Percentiles rank a stretch among this genome's conserved stretches.
phyloP scores from a whole-genome alignment of 2,888 invertebrate genomes.

The Pterostichus madidus region DNA sequence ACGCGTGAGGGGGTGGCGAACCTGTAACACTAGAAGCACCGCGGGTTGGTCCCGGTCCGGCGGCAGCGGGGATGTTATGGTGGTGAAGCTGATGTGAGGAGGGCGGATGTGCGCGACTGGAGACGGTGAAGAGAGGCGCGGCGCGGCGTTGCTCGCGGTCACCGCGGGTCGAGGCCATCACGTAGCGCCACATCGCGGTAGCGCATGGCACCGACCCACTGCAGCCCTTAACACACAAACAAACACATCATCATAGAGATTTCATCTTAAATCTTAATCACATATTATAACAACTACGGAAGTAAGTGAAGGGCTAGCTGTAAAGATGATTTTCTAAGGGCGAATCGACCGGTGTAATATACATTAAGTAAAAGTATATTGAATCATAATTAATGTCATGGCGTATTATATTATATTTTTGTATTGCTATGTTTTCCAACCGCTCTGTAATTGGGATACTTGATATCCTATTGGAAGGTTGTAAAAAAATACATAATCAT shows the following conservation, averaged over 20 bases:
- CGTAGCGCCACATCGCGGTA: constrained; percentile 85
- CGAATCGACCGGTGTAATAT: too few species aligned
- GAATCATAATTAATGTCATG: too few species aligned
- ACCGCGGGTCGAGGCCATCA: constrained; percentile 85
- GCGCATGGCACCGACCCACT: constrained; percentile 73
- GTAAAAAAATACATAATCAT: too few species aligned
- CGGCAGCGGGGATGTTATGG: not conserved
- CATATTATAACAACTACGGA: too few species aligned
- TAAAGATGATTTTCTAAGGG: too few species aligned
- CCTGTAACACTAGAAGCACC: constrained; percentile 28
- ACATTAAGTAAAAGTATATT: too few species aligned
- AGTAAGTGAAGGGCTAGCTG: too few species aligned
- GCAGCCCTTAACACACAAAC: constrained; percentile 54
- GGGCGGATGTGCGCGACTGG: constrained; percentile 16
- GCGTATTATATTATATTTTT: too few species aligned
- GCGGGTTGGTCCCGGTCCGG: constrained; percentile 56
- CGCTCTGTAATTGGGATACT: too few species aligned
- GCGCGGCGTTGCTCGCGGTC: constrained; percentile 75
- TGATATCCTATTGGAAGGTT: too few species aligned
- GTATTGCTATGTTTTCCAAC: too few species aligned
- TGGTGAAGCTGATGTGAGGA: constrained; percentile 11
- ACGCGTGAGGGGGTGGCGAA: constrained; percentile 14
- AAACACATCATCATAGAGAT: not conserved
- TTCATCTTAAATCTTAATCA: too few species aligned
- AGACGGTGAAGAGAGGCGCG: constrained; percentile 62